These are phyloP conservation scores for Columba livia DNA, from an alignment of 2,113 vertebrate species.

Conservation along the genomic window DNA sequence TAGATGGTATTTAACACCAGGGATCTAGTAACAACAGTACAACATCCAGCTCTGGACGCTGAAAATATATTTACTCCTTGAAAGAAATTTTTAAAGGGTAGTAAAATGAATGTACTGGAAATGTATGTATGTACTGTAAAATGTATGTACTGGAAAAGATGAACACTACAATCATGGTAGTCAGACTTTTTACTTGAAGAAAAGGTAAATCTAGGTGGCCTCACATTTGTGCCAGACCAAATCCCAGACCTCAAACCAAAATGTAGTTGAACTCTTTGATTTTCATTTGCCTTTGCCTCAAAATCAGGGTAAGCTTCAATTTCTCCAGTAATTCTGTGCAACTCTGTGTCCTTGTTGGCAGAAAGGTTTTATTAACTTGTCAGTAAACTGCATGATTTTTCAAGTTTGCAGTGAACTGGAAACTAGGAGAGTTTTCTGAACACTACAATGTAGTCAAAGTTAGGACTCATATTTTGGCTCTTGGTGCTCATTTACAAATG, in stretches of 20 bases:
- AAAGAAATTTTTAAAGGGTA: neutral
- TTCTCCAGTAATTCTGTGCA: neutral
- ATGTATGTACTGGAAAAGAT: rapidly evolving
- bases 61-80: neutral
- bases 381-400: neutral
- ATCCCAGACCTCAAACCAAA: neutral
- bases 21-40: neutral
- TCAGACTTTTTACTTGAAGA: neutral
- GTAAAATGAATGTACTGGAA: neutral
- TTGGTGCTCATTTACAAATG: slow-evolving; percentile 59
- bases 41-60: neutral
- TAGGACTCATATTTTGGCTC: slow-evolving; percentile 43
- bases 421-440: neutral
- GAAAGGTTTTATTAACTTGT: neutral
- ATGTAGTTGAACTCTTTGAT: neutral
- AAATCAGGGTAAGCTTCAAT: neutral
- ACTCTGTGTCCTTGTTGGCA: neutral
- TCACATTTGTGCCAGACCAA: neutral
- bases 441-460: neutral
- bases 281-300: neutral
- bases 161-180: neutral
- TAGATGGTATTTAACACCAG: neutral
- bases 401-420: neutral
- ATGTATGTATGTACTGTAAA: neutral
- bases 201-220: neutral